phyloP scores from a whole-genome alignment of 2,888 invertebrate genomes.

The Hirtodrosophila confusa region DNA sequence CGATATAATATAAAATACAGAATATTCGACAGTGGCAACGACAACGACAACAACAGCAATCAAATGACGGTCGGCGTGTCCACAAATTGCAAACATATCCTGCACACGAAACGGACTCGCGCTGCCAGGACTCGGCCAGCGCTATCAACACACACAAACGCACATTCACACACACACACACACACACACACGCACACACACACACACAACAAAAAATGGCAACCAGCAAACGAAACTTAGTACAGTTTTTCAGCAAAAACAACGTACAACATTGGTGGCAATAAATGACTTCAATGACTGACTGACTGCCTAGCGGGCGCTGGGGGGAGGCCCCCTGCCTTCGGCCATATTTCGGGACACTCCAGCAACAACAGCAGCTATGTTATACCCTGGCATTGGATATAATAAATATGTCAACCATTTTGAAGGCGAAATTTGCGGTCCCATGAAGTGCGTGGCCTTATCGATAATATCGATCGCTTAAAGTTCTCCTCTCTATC shows the following conservation, averaged over 20 bases:
- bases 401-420: background rate
- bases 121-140: constrained; percentile 22
- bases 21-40: constrained; percentile 41
- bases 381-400: background rate
- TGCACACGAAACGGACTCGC: constrained; percentile 64
- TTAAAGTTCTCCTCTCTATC: too few relatives aligned
- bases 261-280: constrained; percentile 73
- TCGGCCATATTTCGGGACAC: constrained; percentile 58
- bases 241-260: constrained; percentile 59
- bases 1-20: constrained; percentile 42
- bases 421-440: background rate
- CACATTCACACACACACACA: constrained; percentile 9
- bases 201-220: constrained; percentile 16
- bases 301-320: constrained; percentile 62
- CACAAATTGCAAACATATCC: constrained; percentile 81
- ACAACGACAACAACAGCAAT: constrained; percentile 44
- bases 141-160: constrained; percentile 41
- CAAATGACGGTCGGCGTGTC: constrained; percentile 76
- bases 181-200: constrained; percentile 12
- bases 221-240: constrained; percentile 38
- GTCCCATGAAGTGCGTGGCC: too few relatives aligned
- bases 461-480: too few relatives aligned
- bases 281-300: constrained; percentile 79
- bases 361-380: constrained; percentile 17
- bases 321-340: constrained; percentile 8